These are phyloP conservation scores for Micrasema longulum DNA, from an alignment of 1,140 invertebrate genomes.

Conservation along the genomic window DNA sequence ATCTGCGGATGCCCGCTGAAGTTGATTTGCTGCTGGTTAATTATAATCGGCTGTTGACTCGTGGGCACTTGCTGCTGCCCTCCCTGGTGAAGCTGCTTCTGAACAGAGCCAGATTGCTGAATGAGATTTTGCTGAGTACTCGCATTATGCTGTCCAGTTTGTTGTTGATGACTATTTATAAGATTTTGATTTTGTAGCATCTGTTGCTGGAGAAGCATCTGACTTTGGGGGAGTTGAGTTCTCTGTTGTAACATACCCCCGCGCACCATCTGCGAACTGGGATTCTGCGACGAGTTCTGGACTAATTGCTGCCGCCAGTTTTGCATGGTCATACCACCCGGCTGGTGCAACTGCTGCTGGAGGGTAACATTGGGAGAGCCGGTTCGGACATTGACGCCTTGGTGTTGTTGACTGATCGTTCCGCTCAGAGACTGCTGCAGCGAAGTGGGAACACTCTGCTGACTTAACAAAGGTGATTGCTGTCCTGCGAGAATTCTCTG, in stretches of 20 bases:
- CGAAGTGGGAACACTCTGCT: slow-evolving; percentile 55
- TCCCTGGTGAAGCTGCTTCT: slow-evolving; percentile 59
- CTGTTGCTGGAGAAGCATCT: slow-evolving; percentile 67
- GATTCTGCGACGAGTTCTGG: slow-evolving; percentile 61
- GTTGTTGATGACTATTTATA: slow-evolving; percentile 61
- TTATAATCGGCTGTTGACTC: slow-evolving; percentile 62
- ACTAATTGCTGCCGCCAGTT: slow-evolving; percentile 62
- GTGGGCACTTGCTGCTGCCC: slow-evolving; percentile 59
- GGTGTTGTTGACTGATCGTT: slow-evolving; percentile 48
- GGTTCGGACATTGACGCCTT: slow-evolving; percentile 61
- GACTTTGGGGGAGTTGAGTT: slow-evolving; percentile 64
- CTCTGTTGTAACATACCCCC: slow-evolving; percentile 64
- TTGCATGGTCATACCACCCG: slow-evolving; percentile 59
- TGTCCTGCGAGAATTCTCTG: slow-evolving; percentile 26
- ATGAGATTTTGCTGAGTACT: slow-evolving; percentile 20
- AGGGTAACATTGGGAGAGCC: slow-evolving; percentile 60
- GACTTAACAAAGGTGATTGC: slow-evolving; percentile 27
- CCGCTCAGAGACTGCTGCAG: slow-evolving; percentile 60
- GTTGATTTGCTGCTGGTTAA: slow-evolving; percentile 66
- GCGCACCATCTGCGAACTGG: slow-evolving; percentile 64
- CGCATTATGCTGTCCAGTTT: slow-evolving; percentile 38
- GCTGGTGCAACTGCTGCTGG: slow-evolving; percentile 45
- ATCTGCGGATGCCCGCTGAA: slow-evolving; percentile 65
- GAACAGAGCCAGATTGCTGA: slow-evolving; percentile 55
- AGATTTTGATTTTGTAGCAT: slow-evolving; percentile 65